Evolutionary conservation across 1,140 invertebrate species (phyloP).

Genomic region (Meloidogyne chitwoodi): DNA sequence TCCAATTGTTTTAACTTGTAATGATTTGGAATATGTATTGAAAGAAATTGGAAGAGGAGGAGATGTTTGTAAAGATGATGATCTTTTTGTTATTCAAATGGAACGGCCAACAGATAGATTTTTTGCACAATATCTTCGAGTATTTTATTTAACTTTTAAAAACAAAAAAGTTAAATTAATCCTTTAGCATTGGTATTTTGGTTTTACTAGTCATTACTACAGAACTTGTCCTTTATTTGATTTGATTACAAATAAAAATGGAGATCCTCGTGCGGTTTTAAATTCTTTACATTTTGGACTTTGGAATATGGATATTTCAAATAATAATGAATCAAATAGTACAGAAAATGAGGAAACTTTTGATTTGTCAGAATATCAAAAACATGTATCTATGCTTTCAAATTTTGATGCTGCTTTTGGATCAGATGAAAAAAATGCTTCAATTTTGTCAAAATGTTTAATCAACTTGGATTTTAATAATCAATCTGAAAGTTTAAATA

Average conservation of each 20-base stretch:
- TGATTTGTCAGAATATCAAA: neutral
- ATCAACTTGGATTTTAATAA: neutral
- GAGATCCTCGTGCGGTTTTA: conserved; percentile 14
- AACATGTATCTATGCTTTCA: neutral
- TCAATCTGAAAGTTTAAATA: neutral
- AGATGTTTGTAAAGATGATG: neutral
- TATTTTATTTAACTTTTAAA: neutral
- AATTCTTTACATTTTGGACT: conserved; percentile 9
- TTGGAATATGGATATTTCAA: neutral
- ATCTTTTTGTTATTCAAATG: neutral
- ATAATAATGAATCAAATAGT: neutral
- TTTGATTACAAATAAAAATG: neutral
- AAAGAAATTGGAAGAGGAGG: neutral
- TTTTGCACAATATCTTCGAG: conserved; percentile 6
- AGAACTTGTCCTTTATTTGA: neutral
- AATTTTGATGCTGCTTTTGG: neutral
- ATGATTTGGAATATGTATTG: conserved; percentile 10
- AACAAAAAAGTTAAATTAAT: neutral
- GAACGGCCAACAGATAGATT: neutral
- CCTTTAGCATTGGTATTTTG: conserved; percentile 8
- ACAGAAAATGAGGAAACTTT: neutral
- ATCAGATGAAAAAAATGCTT: neutral
- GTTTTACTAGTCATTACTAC: neutral
- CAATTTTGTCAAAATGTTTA: neutral
- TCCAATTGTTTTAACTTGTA: conserved; percentile 17